phyloP scores from a whole-genome alignment of 2,888 invertebrate species.

The Ernsta delagoae region DNA sequence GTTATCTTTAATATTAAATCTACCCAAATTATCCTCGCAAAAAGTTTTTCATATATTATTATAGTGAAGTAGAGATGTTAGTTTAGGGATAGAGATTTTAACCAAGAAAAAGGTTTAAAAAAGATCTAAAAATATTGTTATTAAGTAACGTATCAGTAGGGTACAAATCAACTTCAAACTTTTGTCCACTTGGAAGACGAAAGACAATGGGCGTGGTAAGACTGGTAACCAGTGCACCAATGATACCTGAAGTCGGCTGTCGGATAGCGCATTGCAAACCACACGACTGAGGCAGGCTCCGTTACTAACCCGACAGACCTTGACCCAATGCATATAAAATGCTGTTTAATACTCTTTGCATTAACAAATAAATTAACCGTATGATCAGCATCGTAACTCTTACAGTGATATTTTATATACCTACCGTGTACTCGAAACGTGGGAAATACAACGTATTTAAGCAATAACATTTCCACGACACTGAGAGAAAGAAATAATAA shows the following conservation, averaged over 20 bases:
- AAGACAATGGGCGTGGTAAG: background rate
- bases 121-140: no score
- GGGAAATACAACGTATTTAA: background rate
- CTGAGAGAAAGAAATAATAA: no score
- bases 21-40: no score
- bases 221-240: background rate
- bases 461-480: background rate
- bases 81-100: no score
- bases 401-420: no score
- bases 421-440: background rate
- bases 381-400: no score
- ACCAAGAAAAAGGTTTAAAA: no score
- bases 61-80: no score
- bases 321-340: slow-evolving; percentile 24
- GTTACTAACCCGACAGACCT: slow-evolving; percentile 18
- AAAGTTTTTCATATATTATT: no score
- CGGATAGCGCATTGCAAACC: slow-evolving; percentile 24
- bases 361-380: background rate
- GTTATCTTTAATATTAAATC: no score
- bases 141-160: no score
- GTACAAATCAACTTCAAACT: no score
- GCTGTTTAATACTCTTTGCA: background rate
- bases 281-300: slow-evolving; percentile 21
- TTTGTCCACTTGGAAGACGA: background rate
- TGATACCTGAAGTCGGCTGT: background rate